Base-by-base conservation (phyloP, 1,140 invertebrate genomes). In the Limonius californicus region DNA sequence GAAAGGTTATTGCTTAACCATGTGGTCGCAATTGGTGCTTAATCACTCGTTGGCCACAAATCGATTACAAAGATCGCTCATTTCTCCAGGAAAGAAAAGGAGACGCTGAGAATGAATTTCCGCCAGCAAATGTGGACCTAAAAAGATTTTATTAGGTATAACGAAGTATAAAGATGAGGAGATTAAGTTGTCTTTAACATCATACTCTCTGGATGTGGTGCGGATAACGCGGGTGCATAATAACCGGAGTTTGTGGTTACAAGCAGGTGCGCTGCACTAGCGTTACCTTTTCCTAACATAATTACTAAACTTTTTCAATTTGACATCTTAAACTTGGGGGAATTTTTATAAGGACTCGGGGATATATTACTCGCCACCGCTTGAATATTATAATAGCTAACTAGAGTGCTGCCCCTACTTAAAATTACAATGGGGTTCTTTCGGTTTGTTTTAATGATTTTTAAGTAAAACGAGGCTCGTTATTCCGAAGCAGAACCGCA, bases 291-390 rank as follows among this genome's bases (percentile, higher is more conserved):
- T 15, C 6, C 42, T 45, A 45, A 45, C 42, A 45, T 45, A 45
- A 45, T 45, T 45, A 45, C 42, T 45, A 45, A 45, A 45, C 42
- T 45, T 45, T 45, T 45, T 45, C 42, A 45, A 45, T 45, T 45
- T 45, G 42, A 45, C 42, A 45, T 45, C 14, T 45, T 18, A 45
- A 45, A 45, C 4, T 45, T 45, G 6, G 42, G 42, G 4, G 42
- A 45, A 45, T 45, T 45, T 45, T 45, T 45, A 45, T 45, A 45
- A 15, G 16, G 16, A 45, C 6, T 8, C 32, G 32, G 8, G n/a
- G n/a, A n/a, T 4, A 45, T 45, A 45, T 45, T 45, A 45, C n/a
- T 15, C n/a, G 42, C 42, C n/a, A 45, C 42, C 42, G 42, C 16
- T 45, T n/a, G 42, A 45, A 45, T 45, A 45, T 45, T 45, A 45